Evolutionary conservation across 2,113 vertebrate species (phyloP).

Genomic region (Ageneiosus marmoratus): DNA sequence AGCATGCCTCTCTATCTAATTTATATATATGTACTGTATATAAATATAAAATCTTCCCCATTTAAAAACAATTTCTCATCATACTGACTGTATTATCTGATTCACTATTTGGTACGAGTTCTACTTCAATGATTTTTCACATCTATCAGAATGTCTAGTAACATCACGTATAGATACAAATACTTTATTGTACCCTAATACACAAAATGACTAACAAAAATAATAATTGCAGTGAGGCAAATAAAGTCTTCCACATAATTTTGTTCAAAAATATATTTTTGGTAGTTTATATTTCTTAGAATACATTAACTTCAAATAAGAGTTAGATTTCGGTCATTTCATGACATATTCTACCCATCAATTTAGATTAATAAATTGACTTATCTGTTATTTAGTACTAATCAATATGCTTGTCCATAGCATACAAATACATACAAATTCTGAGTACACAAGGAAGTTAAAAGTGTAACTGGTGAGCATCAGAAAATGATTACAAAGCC

Average conservation of each 20-base stretch:
- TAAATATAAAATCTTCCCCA: not conserved
- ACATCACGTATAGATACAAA: constrained; percentile 28
- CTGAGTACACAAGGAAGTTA: not conserved
- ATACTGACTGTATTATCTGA: not conserved
- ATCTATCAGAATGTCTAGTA: too few relatives aligned
- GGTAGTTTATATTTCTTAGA: not conserved
- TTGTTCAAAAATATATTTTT: not conserved
- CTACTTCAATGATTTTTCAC: too few relatives aligned
- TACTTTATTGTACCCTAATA: too few relatives aligned
- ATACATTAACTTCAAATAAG: not conserved
- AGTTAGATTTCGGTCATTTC: not conserved
- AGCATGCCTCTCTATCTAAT: too few relatives aligned
- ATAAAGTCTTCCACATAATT: not conserved
- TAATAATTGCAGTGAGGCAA: too few relatives aligned
- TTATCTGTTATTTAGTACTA: not conserved
- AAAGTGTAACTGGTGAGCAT: not conserved
- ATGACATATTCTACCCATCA: not conserved
- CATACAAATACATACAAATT: not conserved
- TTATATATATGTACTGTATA: too few relatives aligned
- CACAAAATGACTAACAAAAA: too few relatives aligned
- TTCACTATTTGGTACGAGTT: not conserved
- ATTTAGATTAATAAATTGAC: not conserved
- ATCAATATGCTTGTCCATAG: not conserved
- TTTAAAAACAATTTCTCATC: not conserved
- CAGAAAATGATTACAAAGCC: constrained; percentile 12